Conservation (phyloP, 2,797 vertebrate genomes). For the Malurus leucopterus region DNA sequence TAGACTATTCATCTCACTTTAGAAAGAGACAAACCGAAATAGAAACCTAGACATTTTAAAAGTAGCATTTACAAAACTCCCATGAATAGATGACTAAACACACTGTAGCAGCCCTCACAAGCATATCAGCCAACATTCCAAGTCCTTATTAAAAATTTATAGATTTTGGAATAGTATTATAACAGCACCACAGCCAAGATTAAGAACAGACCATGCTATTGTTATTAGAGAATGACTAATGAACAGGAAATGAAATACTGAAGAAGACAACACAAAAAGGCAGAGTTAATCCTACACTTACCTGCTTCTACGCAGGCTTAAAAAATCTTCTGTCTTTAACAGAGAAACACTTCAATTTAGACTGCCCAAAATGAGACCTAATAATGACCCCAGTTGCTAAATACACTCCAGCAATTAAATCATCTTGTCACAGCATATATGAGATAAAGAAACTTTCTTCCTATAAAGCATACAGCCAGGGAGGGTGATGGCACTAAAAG, state of each 20-base stretch:
- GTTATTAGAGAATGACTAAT: background rate
- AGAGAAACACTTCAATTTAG: background rate
- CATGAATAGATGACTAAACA: background rate
- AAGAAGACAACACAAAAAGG: background rate
- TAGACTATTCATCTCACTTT: background rate
- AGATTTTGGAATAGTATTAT: background rate
- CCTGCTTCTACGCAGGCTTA: background rate
- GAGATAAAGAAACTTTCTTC: background rate
- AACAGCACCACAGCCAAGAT: background rate
- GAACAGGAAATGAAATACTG: background rate
- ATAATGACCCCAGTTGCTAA: background rate
- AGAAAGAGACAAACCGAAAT: background rate
- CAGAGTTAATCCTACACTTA: background rate
- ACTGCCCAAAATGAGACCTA: background rate
- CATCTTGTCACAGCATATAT: background rate
- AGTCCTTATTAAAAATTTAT: background rate
- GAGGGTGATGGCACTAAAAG: background rate
- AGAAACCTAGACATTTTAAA: background rate
- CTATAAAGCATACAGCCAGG: background rate
- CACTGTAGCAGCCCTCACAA: background rate
- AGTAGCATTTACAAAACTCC: background rate
- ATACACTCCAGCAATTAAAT: background rate
- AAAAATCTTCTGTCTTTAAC: background rate
- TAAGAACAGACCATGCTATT: background rate
- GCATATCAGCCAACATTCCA: background rate